These are phyloP conservation scores for Pangasius djambal DNA, from an alignment of 2,797 vertebrate species.

Conservation along the genomic window DNA sequence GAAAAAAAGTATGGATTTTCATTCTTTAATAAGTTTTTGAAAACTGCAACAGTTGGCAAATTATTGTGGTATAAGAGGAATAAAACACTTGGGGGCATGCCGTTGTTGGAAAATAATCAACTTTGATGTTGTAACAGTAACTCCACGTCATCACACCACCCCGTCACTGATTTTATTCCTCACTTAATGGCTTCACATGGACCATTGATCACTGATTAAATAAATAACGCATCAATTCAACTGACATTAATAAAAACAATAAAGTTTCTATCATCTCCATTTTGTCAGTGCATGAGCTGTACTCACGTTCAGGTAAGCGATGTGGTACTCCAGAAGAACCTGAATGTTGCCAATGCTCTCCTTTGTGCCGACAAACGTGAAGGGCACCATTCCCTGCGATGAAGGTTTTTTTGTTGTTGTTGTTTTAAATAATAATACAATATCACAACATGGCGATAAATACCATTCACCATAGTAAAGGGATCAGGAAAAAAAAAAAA, in stretches of 20 bases:
- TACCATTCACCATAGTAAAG: neutral
- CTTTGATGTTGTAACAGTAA: neutral
- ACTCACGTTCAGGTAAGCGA: constrained; percentile 95
- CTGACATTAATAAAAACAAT: neutral
- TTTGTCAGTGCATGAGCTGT: constrained; percentile 10
- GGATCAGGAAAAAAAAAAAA: neutral
- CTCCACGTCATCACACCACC: neutral
- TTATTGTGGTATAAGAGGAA: neutral
- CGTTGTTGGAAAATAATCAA: neutral
- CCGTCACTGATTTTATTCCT: neutral
- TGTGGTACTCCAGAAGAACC: constrained; percentile 96
- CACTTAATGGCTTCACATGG: neutral
- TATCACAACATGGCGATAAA: neutral
- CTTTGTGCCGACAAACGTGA: constrained; percentile 98
- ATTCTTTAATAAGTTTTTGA: neutral
- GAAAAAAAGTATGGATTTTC: neutral
- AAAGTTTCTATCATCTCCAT: neutral
- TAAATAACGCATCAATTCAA: neutral
- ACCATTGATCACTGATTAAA: neutral
- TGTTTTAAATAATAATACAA: constrained; percentile 5
- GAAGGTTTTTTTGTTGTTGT: constrained; percentile 31
- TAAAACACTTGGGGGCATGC: neutral
- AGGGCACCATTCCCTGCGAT: constrained; percentile 95
- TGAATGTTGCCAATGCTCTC: constrained; percentile 97
- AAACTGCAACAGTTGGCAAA: neutral